A percentile compares a stretch with the other conserved stretches of the same genome.
phyloP scores from a whole-genome alignment of 2,113 vertebrate genomes.

The Rhea pennata region DNA sequence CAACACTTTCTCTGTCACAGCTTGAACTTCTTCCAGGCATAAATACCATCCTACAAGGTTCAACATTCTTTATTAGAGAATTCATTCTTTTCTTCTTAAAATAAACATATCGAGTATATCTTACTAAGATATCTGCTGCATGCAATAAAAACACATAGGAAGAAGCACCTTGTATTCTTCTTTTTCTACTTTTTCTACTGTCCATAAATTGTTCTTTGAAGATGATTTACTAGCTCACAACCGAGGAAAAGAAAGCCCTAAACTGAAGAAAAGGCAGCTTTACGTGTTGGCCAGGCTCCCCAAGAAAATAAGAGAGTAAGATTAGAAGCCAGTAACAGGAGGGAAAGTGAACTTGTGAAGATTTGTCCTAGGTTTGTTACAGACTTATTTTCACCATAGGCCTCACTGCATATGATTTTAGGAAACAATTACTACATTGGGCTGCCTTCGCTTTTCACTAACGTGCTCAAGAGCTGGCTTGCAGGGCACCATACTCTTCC shows the following conservation, averaged over 20 bases:
- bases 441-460: not conserved
- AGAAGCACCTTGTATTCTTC: not conserved
- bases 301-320: not conserved
- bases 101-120: not conserved
- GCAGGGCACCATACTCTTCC: not conserved
- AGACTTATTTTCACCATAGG: not conserved
- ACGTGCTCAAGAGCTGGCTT: not conserved
- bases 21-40: not conserved
- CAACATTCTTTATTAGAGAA: not conserved
- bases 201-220: not conserved
- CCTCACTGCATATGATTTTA: not conserved
- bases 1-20: not conserved
- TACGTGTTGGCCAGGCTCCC: not conserved
- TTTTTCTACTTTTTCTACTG: not conserved
- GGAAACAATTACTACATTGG: not conserved
- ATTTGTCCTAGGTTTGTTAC: not conserved
- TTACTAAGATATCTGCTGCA: not conserved
- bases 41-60: not conserved
- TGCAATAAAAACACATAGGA: not conserved
- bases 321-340: not conserved
- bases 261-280: not conserved
- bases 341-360: not conserved
- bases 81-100: not conserved
- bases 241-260: not conserved
- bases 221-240: not conserved